Conservation (phyloP, 2,797 vertebrate genomes). For the Pangasius macronema region DNA sequence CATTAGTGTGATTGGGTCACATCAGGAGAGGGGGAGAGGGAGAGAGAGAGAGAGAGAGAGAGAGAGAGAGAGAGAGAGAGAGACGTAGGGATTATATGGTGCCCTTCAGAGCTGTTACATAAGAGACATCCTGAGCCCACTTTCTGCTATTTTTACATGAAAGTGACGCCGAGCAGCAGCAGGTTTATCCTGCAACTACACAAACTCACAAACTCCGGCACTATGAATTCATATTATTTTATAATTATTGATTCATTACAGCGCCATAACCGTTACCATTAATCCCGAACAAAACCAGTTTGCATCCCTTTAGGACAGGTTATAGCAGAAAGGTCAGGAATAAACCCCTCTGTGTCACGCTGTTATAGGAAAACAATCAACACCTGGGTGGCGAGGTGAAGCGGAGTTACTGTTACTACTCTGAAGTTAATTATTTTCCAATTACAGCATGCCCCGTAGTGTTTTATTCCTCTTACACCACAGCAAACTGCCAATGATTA, state of each 20-base stretch:
- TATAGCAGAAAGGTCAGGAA: not conserved
- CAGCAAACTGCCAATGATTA: not conserved
- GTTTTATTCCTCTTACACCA: not conserved
- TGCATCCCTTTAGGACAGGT: not conserved
- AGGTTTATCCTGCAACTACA: not conserved
- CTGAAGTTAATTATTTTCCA: not conserved
- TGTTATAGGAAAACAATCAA: not conserved
- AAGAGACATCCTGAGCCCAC: constrained; percentile 42
- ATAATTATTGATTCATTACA: not conserved
- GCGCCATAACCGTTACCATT: not conserved
- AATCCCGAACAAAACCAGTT: not conserved
- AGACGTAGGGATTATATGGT: constrained; percentile 19
- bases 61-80: not conserved
- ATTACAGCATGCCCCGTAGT: not conserved
- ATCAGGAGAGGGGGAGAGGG: not conserved
- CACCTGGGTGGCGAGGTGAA: not conserved
- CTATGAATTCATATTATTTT: not conserved
- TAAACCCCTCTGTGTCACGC: not conserved
- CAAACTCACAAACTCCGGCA: not conserved
- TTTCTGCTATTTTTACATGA: constrained; percentile 49
- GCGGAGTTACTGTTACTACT: not conserved
- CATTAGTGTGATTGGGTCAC: constrained; percentile 22
- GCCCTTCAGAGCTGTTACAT: constrained; percentile 37
- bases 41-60: constrained; percentile 17
- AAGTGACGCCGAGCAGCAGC: constrained; percentile 25